Conservation (phyloP, 1,140 invertebrate species). For the Bombus breviceps region DNA sequence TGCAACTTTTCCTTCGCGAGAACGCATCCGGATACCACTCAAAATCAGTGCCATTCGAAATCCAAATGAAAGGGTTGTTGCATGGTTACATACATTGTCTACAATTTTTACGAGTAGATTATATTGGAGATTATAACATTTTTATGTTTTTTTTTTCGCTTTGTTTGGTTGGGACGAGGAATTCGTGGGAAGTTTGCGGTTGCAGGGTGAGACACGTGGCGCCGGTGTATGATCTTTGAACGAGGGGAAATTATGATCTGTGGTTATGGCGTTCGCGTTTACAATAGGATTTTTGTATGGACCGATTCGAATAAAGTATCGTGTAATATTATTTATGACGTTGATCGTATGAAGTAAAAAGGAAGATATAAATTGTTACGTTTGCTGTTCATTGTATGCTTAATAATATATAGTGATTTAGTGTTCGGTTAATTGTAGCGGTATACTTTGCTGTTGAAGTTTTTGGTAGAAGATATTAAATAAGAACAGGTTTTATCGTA, state of each 20-base stretch:
- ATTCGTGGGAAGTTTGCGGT: not conserved
- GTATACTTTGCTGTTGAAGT: not conserved
- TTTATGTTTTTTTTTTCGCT: not conserved
- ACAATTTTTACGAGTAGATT: not conserved
- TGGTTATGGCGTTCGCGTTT: not conserved
- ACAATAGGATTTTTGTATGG: not conserved
- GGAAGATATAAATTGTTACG: too few relatives aligned
- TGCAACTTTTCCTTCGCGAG: constrained; percentile 69
- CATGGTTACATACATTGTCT: not conserved
- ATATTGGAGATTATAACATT: not conserved
- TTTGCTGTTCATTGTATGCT: too few relatives aligned
- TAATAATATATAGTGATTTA: not conserved
- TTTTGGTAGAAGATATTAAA: too few relatives aligned
- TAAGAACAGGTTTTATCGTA: too few relatives aligned
- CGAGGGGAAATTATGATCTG: not conserved
- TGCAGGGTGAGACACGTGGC: not conserved
- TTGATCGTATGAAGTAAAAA: too few relatives aligned
- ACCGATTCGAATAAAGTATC: not conserved
- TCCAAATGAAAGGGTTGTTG: not conserved
- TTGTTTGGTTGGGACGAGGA: not conserved
- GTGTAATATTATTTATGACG: too few relatives aligned
- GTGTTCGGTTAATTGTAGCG: not conserved
- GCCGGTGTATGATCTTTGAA: not conserved
- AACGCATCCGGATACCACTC: constrained; percentile 65
- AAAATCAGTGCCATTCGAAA: constrained; percentile 34